Evolutionary conservation across 2,113 vertebrate genomes (phyloP), one percentile per base, ranked within the genome.

Genomic region (Catagonus wagneri): DNA sequence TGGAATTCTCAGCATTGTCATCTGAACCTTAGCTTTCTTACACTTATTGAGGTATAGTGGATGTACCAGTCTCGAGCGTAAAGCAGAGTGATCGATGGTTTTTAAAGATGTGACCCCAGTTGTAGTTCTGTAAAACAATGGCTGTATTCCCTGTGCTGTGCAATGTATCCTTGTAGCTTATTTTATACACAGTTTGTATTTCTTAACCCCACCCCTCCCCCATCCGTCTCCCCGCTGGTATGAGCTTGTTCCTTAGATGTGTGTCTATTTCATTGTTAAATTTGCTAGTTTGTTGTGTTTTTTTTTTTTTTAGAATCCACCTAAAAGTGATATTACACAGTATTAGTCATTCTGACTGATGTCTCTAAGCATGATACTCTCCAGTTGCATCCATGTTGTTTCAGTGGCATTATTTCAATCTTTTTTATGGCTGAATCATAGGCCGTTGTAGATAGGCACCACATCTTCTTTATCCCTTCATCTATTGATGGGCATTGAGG

Each of bases 391-490:
- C 4, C 50, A 7, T 29, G 29, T 29, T 32, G 9, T 29, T 76
- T 9, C 11, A 54, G 12, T 76, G 74, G 50, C 74, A 54, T 17
- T 15, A 3, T 11, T 19, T 32, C 29, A 2, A 32, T 32, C 44
- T 52, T n/a, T 76, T n/a, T 54, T 5, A n/a, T 19, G 0, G 29
- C 29, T 13, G 50, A 20, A 5, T 22, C 20, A 1, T n/a, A n/a
- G 0, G 32, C 29, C 74, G 3, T 2, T 12, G 29, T 52, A 2
- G 20, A 7, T 0, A 6, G 1, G 16, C 0, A 54, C 8, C 44
- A 19, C 44, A 5, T 54, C 17, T 54, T 11, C 0, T 12, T 66
- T 32, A 17, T 20, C 16, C 44, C 12, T 32, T 32, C 16, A 4
- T 10, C 74, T 54, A 16, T n/a, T 2, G 39, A 29, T 10, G 50